Base-by-base conservation (phyloP, 1,140 invertebrate species). In the Cherax destructor region DNA sequence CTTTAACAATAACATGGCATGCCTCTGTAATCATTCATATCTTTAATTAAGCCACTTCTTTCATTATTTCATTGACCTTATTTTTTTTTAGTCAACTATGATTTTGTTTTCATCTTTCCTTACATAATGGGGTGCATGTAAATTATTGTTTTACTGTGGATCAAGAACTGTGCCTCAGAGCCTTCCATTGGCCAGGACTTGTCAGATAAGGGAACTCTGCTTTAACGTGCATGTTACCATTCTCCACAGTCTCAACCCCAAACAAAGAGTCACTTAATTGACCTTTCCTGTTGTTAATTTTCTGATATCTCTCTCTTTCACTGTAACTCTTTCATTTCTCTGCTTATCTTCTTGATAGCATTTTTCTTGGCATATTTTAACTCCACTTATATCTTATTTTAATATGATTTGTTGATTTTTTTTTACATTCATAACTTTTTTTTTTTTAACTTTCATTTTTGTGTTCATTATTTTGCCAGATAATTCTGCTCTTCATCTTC, bases 101-200 rank as follows among this genome's bases (percentile, higher is more conserved):
- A 18, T 6, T 65, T 5, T 65, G 11, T 65, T 80, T 80, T 11
- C 24, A 11, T 41, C 56, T 47, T 56, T 56, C 24, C 21, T 24
- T 80, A 21, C 56, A 80, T 85, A 85, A 50, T 85, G 83, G 65
- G 83, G 83, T 50, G 83, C 65, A 47, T 74, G 49, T 50, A 74
- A n/a, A 72, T 61, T 79, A 49, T 79, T 65, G 61, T 83, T 83
- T 69, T 41, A 83, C 81, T 85, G 74, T 72, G 65, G 49, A 72
- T 30, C 65, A 85, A 85, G 83, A 83, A 52, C 83, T 85, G 83
- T 85, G 83, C 83, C 83, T 85, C 83, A 69, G 83, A 85, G 83
- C 83, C 83, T 85, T 74, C 83, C 83, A 85, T 65, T 85, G 83
- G 16, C 83, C 83, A 72, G 83, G 83, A 61, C 69, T 69, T 85